Conservation (phyloP, 2,888 invertebrate genomes). For the Myopa testacea region DNA sequence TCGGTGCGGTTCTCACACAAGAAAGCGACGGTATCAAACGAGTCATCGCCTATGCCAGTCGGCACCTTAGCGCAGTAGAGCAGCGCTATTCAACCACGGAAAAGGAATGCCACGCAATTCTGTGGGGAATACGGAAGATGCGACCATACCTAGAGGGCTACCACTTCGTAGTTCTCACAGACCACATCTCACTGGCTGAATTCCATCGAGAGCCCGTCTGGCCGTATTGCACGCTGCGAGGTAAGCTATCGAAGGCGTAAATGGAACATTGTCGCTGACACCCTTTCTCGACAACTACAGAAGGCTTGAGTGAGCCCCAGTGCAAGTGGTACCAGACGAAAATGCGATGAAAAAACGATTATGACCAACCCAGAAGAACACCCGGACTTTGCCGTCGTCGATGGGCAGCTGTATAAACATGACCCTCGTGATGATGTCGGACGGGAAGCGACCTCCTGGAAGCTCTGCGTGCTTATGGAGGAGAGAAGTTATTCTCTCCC, state of each 20-base stretch:
- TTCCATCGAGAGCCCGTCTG: too few relatives aligned
- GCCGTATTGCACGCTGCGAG: background rate
- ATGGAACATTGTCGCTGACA: too few relatives aligned
- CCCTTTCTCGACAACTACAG: background rate
- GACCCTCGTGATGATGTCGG: too few relatives aligned
- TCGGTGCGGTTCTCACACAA: background rate
- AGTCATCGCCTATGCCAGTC: background rate
- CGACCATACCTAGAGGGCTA: too few relatives aligned
- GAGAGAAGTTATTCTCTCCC: too few relatives aligned
- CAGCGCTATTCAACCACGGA: background rate
- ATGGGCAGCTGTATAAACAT: background rate
- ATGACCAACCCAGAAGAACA: background rate
- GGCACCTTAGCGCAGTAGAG: too few relatives aligned
- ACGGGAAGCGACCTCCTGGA: background rate
- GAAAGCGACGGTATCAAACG: background rate
- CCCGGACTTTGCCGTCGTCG: background rate
- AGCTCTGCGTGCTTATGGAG: background rate
- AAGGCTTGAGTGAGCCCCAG: background rate
- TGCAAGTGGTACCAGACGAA: background rate
- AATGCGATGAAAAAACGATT: background rate
- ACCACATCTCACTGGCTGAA: too few relatives aligned
- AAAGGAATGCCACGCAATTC: too few relatives aligned
- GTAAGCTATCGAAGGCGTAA: background rate
- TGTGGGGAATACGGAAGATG: too few relatives aligned
- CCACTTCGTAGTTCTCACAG: too few relatives aligned